phyloP scores from a whole-genome alignment of 2,797 vertebrate species.

The Paguma larvata region DNA sequence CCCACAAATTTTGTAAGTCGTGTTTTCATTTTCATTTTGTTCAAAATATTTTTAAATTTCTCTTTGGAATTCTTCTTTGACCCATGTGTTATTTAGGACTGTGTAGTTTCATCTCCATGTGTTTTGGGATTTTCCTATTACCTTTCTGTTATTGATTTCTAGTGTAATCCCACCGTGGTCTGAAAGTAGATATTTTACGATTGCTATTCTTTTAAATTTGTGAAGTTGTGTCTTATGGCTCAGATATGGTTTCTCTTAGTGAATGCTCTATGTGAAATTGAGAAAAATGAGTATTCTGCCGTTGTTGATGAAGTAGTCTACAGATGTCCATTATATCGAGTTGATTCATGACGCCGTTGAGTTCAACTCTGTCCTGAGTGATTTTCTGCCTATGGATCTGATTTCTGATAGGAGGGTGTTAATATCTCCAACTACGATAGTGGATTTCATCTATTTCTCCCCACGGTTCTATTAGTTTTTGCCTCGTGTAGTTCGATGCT shows the following conservation, averaged over 20 bases:
- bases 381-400: not conserved
- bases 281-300: not conserved
- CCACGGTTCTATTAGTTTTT: not conserved
- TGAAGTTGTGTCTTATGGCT: not conserved
- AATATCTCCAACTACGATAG: not conserved
- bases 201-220: not conserved
- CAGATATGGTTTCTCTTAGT: not conserved
- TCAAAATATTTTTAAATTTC: not conserved
- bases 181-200: not conserved
- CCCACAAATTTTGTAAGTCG: not conserved
- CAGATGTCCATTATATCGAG: not conserved
- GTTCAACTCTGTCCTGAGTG: not conserved
- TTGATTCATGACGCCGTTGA: not conserved
- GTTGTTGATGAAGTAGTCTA: not conserved
- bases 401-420: not conserved
- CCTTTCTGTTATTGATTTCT: not conserved
- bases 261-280: not conserved
- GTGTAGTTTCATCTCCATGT: not conserved
- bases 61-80: not conserved
- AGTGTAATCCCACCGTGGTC: not conserved
- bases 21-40: not conserved
- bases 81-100: not conserved
- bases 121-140: not conserved
- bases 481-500: not conserved
- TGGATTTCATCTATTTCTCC: not conserved